These are phyloP conservation scores for Abramis brama DNA, from an alignment of 2,113 vertebrate genomes.

Conservation along the genomic window DNA sequence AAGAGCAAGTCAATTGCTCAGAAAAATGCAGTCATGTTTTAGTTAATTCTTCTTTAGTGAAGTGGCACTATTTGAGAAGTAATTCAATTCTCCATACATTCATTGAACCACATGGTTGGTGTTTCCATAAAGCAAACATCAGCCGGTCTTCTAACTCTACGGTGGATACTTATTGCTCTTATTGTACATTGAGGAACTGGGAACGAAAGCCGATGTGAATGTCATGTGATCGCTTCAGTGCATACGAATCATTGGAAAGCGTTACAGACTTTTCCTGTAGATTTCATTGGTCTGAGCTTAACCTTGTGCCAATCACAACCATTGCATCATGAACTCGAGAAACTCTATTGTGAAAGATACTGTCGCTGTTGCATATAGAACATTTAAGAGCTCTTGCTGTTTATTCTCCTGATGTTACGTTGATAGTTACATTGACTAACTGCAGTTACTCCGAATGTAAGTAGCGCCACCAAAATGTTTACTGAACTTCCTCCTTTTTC, in stretches of 20 bases:
- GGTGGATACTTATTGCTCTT: conserved; percentile 47
- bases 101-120: not conserved
- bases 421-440: conserved; percentile 73
- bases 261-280: conserved; percentile 29
- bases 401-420: conserved; percentile 66
- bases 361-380: conserved; percentile 74
- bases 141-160: conserved; percentile 37
- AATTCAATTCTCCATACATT: not conserved
- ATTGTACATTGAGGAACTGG: conserved; percentile 30
- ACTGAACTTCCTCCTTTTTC: conserved; percentile 79
- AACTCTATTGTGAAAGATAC: conserved; percentile 75
- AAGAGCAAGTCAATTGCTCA: not conserved
- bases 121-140: not conserved
- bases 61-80: too few species aligned
- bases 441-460: conserved; percentile 81
- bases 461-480: conserved; percentile 82
- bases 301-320: conserved; percentile 52
- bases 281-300: not conserved
- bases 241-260: conserved; percentile 36
- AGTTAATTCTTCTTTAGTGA: not conserved
- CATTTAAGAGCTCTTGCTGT: conserved; percentile 68
- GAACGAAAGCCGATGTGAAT: conserved; percentile 5
- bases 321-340: conserved; percentile 73
- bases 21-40: not conserved
- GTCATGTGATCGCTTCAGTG: conserved; percentile 43